Evolutionary conservation across 2,888 invertebrate genomes (phyloP).

Genomic region (Nysson spinosus): DNA sequence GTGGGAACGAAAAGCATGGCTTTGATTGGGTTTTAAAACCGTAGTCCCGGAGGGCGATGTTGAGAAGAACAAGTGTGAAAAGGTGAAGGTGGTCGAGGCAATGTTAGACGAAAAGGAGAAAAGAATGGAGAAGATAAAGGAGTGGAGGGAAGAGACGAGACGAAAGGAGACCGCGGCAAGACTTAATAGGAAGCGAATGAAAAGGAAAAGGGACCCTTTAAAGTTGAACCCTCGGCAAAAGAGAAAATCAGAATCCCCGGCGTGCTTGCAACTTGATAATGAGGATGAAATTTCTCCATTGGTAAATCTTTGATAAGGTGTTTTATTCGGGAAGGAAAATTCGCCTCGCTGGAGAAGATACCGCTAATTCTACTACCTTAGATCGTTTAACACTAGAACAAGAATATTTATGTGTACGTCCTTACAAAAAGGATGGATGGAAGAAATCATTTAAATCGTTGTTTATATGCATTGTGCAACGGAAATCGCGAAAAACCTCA

Average conservation of each 20-base stretch:
- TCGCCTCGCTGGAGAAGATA: neutral
- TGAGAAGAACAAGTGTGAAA: slow-evolving; percentile 26
- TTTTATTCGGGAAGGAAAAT: slow-evolving; percentile 1
- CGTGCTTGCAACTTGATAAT: slow-evolving; percentile 3
- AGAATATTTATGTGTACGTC: no score
- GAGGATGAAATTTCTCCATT: slow-evolving; percentile 4
- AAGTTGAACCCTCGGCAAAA: neutral
- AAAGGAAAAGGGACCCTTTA: neutral
- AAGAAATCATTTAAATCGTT: no score
- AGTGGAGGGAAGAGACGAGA: neutral
- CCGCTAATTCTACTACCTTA: neutral
- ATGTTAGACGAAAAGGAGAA: neutral
- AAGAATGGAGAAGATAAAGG: neutral
- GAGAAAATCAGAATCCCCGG: neutral
- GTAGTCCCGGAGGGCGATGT: slow-evolving; percentile 17
- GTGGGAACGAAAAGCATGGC: slow-evolving; percentile 25
- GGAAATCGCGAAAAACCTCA: no score
- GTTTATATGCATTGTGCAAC: no score
- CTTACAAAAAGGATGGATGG: no score
- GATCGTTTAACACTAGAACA: neutral
- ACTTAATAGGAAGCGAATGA: slow-evolving; percentile 8
- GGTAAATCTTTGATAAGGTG: slow-evolving; percentile 1
- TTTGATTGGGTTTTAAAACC: slow-evolving; percentile 29
- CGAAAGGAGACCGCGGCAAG: neutral
- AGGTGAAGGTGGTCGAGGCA: neutral